Base-by-base conservation (phyloP, 2,113 vertebrate genomes). In the Hipposideros armiger region DNA sequence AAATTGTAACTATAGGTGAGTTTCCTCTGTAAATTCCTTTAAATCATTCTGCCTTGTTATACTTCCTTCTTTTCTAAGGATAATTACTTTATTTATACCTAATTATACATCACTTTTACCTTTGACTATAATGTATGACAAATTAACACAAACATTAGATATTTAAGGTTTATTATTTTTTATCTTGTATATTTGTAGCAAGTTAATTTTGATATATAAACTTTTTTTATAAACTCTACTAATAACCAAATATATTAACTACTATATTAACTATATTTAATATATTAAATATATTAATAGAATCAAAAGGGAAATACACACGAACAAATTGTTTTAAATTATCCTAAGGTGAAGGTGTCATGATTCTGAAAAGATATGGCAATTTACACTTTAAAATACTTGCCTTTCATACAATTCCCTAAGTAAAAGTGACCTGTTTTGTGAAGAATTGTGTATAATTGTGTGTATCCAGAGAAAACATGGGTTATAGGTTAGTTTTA, bases 381-480 rank as follows among this genome's bases (percentile, higher is more conserved):
- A 40, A 45, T 95, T 92, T 69, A 42, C 1, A 42, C 28, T 97
- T 90, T 85, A 5, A 88, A 87, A 87, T 80, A 77, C 45, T 94
- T 80, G 3, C 56, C 3, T 47, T 84, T 85, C 58, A 52, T 19
- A 19, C 2, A 42, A 76, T 87, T 66, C 11, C 7, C 4, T 7
- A 64, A 30, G 3, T 84, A 70, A 73, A 92, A 66, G n/a, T 56
- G 92, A 72, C 62, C 22, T 20, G 64, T 69, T 72, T 62, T 73
- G 11, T 50, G 19, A 42, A 60, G 11, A 92, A 87, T 72, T 7
- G 54, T 28, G 32, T 50, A 50, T 20, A 70, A 36, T 36, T 36
- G 36, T 36, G 36, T 0, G 16, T 74, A 67, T 16, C 13, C 15
- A 58, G 30, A 58, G 40, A 70, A 77, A 87, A 82, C 36, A 76